Conservation (phyloP, 2,888 invertebrate genomes). For the Acleris emargana region DNA sequence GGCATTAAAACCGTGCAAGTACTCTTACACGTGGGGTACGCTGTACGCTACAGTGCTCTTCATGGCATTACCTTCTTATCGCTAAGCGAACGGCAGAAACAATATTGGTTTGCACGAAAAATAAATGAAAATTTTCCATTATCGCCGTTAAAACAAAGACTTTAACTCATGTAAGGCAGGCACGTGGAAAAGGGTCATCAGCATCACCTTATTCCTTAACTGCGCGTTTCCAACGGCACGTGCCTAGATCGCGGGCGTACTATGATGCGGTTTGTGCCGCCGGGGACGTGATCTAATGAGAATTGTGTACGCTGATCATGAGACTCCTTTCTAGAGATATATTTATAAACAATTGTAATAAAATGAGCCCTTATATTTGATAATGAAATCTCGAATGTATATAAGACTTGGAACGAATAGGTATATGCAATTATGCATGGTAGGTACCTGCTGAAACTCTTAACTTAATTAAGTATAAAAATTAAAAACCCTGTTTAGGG, state of each 20-base stretch:
- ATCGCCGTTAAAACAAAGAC: constrained; percentile 61
- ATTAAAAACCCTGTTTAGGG: neutral
- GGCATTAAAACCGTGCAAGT: constrained; percentile 50
- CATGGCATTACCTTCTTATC: constrained; percentile 63
- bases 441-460: no score
- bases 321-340: no score
- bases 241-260: constrained; percentile 3
- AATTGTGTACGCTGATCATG: neutral
- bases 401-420: no score
- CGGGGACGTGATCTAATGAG: constrained; percentile 21
- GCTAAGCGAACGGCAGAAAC: constrained; percentile 52
- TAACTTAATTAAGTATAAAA: no score
- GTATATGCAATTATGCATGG: no score
- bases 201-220: constrained; percentile 1
- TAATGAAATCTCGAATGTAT: no score
- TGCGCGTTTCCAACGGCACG: constrained; percentile 20
- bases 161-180: constrained; percentile 43
- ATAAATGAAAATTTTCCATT: constrained; percentile 68
- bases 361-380: no score
- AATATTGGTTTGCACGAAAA: constrained; percentile 67
- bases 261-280: constrained; percentile 4
- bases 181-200: constrained; percentile 55
- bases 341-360: no score
- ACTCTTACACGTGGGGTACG: constrained; percentile 57
- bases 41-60: constrained; percentile 50